Evolutionary conservation across 2,888 invertebrate species (phyloP).

Genomic region (Alentia gelatinosa): DNA sequence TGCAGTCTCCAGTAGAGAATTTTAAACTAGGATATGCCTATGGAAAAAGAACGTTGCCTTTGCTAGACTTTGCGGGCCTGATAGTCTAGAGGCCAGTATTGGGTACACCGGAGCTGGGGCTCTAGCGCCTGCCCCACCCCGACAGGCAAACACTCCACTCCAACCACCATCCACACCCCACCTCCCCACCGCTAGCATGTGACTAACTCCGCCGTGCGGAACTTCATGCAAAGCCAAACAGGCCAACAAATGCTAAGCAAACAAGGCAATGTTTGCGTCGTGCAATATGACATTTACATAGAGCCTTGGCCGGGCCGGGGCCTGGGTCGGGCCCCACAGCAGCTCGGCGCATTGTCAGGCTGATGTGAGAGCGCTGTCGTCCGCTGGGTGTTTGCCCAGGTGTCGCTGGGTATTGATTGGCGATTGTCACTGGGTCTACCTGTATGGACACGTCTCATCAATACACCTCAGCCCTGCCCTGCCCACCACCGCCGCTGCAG

Average conservation of each 20-base stretch:
- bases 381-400: slow-evolving; percentile 12
- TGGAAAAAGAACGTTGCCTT: too few species aligned
- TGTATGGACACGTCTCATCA: background rate
- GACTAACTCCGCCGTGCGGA: background rate
- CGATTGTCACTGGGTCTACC: slow-evolving; percentile 11
- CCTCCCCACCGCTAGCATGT: background rate
- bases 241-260: slow-evolving; percentile 26
- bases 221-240: slow-evolving; percentile 29
- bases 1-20: too few species aligned
- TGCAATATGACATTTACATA: slow-evolving; percentile 44
- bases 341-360: background rate
- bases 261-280: background rate
- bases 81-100: too few species aligned
- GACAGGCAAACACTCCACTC: too few species aligned
- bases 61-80: too few species aligned
- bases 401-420: slow-evolving; percentile 31
- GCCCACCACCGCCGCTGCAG: background rate
- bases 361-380: slow-evolving; percentile 18
- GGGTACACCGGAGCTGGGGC: too few species aligned
- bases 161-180: too few species aligned
- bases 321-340: background rate
- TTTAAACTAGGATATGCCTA: too few species aligned
- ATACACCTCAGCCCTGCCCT: too few species aligned
- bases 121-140: too few species aligned
- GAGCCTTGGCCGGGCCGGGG: background rate